Evolutionary conservation across 1,140 invertebrate genomes (phyloP).

Genomic region (Hyles euphorbiae): DNA sequence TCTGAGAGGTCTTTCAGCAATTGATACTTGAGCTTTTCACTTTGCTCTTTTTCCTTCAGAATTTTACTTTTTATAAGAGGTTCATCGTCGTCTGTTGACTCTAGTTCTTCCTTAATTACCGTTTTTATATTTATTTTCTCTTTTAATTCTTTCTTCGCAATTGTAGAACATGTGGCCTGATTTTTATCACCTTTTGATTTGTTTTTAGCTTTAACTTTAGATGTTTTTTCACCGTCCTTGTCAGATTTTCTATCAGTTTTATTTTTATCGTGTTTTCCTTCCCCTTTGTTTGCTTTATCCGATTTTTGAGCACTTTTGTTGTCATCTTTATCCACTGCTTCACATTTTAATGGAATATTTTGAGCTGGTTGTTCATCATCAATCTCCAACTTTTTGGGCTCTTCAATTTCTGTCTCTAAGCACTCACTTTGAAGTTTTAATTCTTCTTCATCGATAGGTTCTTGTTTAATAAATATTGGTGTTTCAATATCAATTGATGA

Average conservation of each 20-base stretch:
- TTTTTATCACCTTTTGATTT: conserved; percentile 40
- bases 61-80: conserved; percentile 72
- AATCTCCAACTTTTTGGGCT: neutral
- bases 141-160: conserved; percentile 48
- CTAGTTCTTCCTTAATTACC: conserved; percentile 54
- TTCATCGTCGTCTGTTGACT: conserved; percentile 74
- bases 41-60: conserved; percentile 61
- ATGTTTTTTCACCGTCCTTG: conserved; percentile 35
- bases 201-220: conserved; percentile 34
- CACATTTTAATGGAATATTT: neutral
- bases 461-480: conserved; percentile 53
- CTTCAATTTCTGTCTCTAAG: neutral
- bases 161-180: conserved; percentile 26
- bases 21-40: conserved; percentile 51
- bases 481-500: conserved; percentile 2
- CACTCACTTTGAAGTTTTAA: conserved; percentile 21
- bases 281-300: conserved; percentile 22
- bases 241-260: conserved; percentile 34
- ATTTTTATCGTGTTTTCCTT: conserved; percentile 34
- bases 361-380: neutral
- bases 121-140: conserved; percentile 43
- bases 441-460: conserved; percentile 57
- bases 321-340: conserved; percentile 1
- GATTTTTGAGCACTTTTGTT: conserved; percentile 14
- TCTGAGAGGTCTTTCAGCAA: conserved; percentile 64